phyloP scores from a whole-genome alignment of 2,888 invertebrate species.

The Dorcus parallelipipedus region DNA sequence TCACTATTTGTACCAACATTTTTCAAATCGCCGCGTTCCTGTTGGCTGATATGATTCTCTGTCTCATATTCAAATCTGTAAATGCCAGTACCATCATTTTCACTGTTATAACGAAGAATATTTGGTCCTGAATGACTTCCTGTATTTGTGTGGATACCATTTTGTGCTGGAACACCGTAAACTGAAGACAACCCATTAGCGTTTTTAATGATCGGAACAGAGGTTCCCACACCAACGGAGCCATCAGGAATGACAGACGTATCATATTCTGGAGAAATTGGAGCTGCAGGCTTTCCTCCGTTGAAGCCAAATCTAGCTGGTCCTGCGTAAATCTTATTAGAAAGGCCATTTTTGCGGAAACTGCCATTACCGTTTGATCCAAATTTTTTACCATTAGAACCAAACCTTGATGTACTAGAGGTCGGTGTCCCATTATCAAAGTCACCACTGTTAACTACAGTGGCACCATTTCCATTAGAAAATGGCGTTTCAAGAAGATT shows the following conservation, averaged over 20 bases:
- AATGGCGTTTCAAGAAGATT: constrained; percentile 35
- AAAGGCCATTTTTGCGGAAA: too few relatives aligned
- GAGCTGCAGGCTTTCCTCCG: too few relatives aligned
- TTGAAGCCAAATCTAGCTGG: not conserved
- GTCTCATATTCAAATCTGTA: constrained; percentile 48
- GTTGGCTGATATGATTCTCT: constrained; percentile 52
- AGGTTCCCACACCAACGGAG: constrained; percentile 37
- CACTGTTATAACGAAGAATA: constrained; percentile 53
- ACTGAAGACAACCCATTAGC: constrained; percentile 41
- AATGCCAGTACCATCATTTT: constrained; percentile 42
- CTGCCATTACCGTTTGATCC: too few relatives aligned
- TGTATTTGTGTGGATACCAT: not conserved
- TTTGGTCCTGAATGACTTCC: constrained; percentile 38
- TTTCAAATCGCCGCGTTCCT: constrained; percentile 45
- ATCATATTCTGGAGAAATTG: constrained; percentile 4
- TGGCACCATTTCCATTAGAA: not conserved
- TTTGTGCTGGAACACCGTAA: not conserved
- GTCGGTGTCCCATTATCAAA: too few relatives aligned
- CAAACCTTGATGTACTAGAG: too few relatives aligned
- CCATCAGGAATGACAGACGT: constrained; percentile 40
- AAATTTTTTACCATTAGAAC: too few relatives aligned
- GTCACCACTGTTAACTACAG: not conserved
- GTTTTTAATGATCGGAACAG: too few relatives aligned
- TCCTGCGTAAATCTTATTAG: not conserved
- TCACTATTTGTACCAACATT: constrained; percentile 48